Conservation (phyloP, 37 sponge, comb jelly and placozoan genomes). For the Theonella swinhoei region DNA sequence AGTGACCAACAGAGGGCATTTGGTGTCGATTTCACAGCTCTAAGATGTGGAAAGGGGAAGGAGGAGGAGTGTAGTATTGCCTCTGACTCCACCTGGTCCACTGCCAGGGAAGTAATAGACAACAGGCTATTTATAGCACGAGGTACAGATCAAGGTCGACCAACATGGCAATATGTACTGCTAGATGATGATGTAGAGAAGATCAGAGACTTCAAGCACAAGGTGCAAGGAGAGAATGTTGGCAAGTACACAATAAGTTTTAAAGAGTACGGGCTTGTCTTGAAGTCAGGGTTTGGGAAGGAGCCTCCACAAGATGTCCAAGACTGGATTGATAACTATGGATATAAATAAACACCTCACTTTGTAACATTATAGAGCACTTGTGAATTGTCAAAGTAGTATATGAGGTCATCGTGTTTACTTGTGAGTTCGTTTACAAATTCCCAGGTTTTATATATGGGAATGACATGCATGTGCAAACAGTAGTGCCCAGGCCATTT, state of each 20-base stretch:
- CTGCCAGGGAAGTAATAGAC: not conserved
- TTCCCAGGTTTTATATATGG: no score
- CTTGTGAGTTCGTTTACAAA: no score
- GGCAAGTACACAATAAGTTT: no score
- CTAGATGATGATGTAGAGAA: not conserved
- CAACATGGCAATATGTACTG: not conserved
- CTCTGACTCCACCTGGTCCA: slow-evolving; percentile 19
- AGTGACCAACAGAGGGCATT: slow-evolving; percentile 13
- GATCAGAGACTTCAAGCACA: not conserved
- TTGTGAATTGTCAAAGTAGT: no score
- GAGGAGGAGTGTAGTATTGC: slow-evolving; percentile 6
- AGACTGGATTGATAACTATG: no score
- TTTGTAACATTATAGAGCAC: no score
- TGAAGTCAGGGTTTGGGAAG: slow-evolving; percentile 76
- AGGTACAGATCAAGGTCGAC: not conserved
- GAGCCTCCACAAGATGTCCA: no score
- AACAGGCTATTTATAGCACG: not conserved
- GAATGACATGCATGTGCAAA: no score
- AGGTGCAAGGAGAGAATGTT: not conserved
- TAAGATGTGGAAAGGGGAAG: slow-evolving; percentile 8
- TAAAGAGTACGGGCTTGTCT: slow-evolving; percentile 56
- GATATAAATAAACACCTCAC: no score
- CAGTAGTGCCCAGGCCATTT: no score
- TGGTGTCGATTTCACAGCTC: slow-evolving; percentile 10
- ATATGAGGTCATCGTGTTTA: no score